These are phyloP conservation scores for Poecilia latipinna DNA, from an alignment of 2,113 vertebrate species.

Conservation along the genomic window DNA sequence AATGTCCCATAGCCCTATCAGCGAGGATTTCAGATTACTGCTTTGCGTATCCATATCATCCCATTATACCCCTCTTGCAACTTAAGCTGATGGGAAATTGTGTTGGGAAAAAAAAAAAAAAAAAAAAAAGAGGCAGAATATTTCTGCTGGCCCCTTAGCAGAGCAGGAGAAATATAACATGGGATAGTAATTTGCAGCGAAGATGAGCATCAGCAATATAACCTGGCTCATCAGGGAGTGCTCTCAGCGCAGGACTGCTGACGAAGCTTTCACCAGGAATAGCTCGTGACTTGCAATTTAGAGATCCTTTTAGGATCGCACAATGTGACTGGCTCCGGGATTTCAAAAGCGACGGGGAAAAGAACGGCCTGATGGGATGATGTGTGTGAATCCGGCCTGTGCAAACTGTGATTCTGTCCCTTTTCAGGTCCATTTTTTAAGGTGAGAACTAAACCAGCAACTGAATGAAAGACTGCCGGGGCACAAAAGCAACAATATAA, in stretches of 20 bases:
- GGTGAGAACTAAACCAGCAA: not conserved
- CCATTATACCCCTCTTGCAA: slow-evolving; percentile 24
- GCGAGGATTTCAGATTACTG: not conserved
- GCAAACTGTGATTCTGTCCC: not conserved
- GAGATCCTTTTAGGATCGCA: slow-evolving; percentile 49
- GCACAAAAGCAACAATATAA: not conserved
- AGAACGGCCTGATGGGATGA: not conserved
- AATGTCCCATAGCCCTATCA: not conserved
- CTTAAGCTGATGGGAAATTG: slow-evolving; percentile 34
- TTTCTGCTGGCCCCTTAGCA: slow-evolving; percentile 51
- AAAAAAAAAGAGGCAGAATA: slow-evolving; percentile 39
- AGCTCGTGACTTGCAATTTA: slow-evolving; percentile 72
- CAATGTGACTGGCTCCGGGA: slow-evolving; percentile 17
- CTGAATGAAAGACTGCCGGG: not conserved
- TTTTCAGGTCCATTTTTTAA: not conserved
- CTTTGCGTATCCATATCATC: not conserved
- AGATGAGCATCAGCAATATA: slow-evolving; percentile 73
- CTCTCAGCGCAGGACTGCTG: slow-evolving; percentile 69
- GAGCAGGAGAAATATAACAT: slow-evolving; percentile 48
- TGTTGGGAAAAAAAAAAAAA: slow-evolving; percentile 13
- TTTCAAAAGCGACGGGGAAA: not conserved
- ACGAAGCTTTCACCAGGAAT: slow-evolving; percentile 71
- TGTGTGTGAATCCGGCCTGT: not conserved
- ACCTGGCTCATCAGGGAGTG: slow-evolving; percentile 68
- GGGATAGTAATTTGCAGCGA: slow-evolving; percentile 62